Evolutionary conservation across 2,113 vertebrate genomes (phyloP), one percentile per base, ranked within the genome.

Genomic region (Furnarius figulus): DNA sequence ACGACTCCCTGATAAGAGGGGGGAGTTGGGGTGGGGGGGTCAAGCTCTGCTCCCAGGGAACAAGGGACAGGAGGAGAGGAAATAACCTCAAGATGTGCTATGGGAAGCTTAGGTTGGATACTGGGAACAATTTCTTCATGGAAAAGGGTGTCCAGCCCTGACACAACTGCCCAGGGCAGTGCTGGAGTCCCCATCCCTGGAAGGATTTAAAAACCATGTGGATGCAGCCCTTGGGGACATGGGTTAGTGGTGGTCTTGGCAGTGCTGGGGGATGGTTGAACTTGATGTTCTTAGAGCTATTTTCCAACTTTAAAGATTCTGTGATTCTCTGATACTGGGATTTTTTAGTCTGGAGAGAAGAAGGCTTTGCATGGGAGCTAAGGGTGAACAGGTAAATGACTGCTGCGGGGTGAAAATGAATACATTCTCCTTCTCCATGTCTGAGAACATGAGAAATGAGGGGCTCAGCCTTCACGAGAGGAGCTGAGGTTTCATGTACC

Each of bases 1-100:
- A 17, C 33, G 66, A 5, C 5, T 35, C 24, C 49, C 49, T 31
- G 46, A 31, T 1, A 76, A 30, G 17, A 75, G 20, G 8, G 13
- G 2, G 8, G 7, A 76, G 7, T 33, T 5, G 4, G 6, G 6
- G 3, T n/a, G n/a, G 2, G 3, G 2, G 28, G 4, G 1, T 25
- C 0, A 0, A 16, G 17, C 25, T 61, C 24, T 68, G 13, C 24
- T 83, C 3, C 17, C 24, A 40, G 5, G n/a, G n/a, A 62, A 11
- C 10, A 53, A 40, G 10, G 52, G 53, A 53, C n/a, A 70, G 33
- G 40, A 31, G 10, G 87, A 70, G 18, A 55, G 14, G n/a, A 5
- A 75, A 75, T 3, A 3, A 40, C 24, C 21, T 55, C 21, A 62
- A 14, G 31, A 0, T 40, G 30, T 23, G 30, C 35, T 17, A 42